Evolutionary conservation across 1,140 invertebrate species (phyloP).

Genomic region (Cotesia chilonis): DNA sequence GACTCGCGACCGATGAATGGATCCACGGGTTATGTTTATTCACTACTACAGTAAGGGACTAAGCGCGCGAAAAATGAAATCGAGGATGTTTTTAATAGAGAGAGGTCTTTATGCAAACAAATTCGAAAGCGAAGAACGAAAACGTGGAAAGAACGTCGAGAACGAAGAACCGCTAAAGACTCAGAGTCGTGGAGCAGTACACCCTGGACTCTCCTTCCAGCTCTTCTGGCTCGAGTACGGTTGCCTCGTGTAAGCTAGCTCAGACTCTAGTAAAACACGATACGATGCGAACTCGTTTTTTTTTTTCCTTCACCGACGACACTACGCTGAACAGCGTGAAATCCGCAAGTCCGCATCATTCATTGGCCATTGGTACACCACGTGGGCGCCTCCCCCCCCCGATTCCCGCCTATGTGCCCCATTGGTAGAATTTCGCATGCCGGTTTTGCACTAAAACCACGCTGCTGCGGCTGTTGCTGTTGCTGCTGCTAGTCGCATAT

Average conservation of each 20-base stretch:
- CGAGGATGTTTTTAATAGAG: not conserved
- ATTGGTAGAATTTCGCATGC: slow-evolving; percentile 50
- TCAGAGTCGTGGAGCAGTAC: slow-evolving; percentile 40
- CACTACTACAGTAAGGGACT: not conserved
- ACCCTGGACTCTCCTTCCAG: slow-evolving; percentile 44
- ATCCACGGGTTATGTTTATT: not conserved
- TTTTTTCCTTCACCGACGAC: slow-evolving; percentile 38
- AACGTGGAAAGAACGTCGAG: slow-evolving; percentile 21
- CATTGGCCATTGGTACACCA: slow-evolving; percentile 49
- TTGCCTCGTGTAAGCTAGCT: slow-evolving; percentile 42
- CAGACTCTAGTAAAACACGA: slow-evolving; percentile 43
- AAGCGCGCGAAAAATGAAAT: slow-evolving; percentile 14
- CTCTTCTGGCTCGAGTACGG: slow-evolving; percentile 41
- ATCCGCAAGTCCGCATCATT: slow-evolving; percentile 36
- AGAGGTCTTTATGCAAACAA: not conserved
- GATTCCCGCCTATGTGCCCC: slow-evolving; percentile 46
- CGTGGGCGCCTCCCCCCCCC: slow-evolving; percentile 51
- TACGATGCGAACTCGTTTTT: slow-evolving; percentile 61
- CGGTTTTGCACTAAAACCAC: slow-evolving; percentile 47
- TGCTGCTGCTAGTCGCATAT: slow-evolving; percentile 34
- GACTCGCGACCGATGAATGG: not conserved
- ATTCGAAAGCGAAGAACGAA: not conserved
- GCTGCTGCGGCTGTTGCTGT: not conserved
- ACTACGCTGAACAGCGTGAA: slow-evolving; percentile 23
- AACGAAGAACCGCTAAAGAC: slow-evolving; percentile 27